Base-by-base conservation (phyloP, 2,888 invertebrate genomes). In the Drosophila affinis region DNA sequence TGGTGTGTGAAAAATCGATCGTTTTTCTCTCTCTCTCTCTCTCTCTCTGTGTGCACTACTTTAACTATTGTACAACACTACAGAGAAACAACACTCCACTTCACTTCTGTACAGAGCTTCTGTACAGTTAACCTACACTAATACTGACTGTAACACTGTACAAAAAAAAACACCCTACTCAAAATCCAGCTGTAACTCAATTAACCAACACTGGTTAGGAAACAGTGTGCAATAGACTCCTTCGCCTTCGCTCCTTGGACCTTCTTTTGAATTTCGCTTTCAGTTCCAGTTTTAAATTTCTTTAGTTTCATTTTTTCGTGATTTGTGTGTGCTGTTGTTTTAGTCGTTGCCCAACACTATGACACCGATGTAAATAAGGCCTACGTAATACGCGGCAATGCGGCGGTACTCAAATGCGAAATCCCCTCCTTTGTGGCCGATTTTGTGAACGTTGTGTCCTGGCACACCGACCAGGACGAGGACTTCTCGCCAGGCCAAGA, bases 371-470 rank as follows among this genome's bases (percentile, higher is more conserved):
- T 97, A 82, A 97, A 97, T 93, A 96, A 97, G 93, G 97, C 97
- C 91, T 97, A 97, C 92, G 97, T 97, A 53, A 97, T 97, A 88
- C 94, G 96, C 79, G 97, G 97, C 64, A 97, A 97, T 92, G 95
- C 96, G 46, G 97, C 97, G 14, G 96, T 97, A 70, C 93, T 97
- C 86, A 97, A 97, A 93, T 97, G 97, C 93, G 96, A 96, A 87
- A 96, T 97, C 85, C 98, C 98, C 46, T 97, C 97, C 62, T 98
- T 97, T 93, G 97, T 98, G 71, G 97, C 97, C 76, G 98, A 98
- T 93, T 98, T 98, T 93, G 97, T 98, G 77, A 94, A 93, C 88
- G 97, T 98, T 81, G 94, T 96, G 51, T 96, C 96, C 39, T 97
- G 97, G 97, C 96, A 96, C 87, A 96, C 96, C 77, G 96, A 97